These are phyloP conservation scores for Caenorhabditis brenneri DNA, from an alignment of 1,140 invertebrate genomes.

Conservation along the genomic window DNA sequence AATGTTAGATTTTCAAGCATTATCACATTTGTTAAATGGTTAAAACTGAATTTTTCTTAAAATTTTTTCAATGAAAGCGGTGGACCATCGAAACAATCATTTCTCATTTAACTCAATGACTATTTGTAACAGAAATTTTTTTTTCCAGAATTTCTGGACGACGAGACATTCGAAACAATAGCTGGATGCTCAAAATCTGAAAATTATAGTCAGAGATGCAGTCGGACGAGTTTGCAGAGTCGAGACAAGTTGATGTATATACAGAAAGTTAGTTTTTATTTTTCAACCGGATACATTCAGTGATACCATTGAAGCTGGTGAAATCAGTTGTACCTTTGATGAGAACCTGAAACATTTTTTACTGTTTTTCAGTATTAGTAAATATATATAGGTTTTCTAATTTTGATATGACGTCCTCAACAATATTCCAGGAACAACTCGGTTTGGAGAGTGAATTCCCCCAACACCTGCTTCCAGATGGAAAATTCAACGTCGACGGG, in stretches of 20 bases:
- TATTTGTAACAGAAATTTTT: no score
- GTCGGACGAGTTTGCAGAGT: slow-evolving; percentile 58
- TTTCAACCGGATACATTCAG: background rate
- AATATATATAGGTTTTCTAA: no score
- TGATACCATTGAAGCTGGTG: no score
- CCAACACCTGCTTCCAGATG: slow-evolving; percentile 89
- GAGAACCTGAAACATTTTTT: background rate
- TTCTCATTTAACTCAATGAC: no score
- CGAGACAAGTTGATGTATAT: slow-evolving; percentile 66
- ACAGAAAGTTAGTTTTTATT: slow-evolving; percentile 56
- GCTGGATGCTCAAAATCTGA: slow-evolving; percentile 81
- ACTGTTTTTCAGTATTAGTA: no score
- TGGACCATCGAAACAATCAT: no score
- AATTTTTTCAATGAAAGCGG: no score
- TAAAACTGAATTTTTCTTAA: no score
- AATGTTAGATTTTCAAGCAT: no score
- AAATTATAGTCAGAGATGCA: slow-evolving; percentile 84
- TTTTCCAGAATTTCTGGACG: slow-evolving; percentile 87
- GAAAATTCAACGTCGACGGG: slow-evolving; percentile 89
- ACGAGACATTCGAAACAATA: slow-evolving; percentile 95
- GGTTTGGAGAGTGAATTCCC: slow-evolving; percentile 89
- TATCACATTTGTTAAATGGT: no score
- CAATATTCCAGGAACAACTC: slow-evolving; percentile 70
- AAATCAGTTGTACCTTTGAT: no score
- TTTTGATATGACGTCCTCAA: no score